Conservation (phyloP, 37 sponge, comb jelly and placozoan genomes). For the Hormiphora californensis region DNA sequence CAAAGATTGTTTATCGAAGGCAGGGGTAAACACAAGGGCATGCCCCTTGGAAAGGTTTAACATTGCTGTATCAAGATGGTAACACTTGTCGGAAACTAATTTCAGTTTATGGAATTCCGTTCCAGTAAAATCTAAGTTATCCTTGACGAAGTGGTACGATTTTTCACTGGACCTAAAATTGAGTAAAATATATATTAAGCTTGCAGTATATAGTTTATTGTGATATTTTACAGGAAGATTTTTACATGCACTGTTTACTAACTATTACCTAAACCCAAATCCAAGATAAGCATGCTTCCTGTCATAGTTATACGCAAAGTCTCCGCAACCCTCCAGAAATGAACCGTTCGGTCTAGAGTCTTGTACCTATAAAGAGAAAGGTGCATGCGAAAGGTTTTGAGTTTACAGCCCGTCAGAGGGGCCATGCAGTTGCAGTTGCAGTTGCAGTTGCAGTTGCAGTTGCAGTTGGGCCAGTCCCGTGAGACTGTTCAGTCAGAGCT, state of each 20-base stretch:
- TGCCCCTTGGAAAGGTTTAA: constrained; percentile 1
- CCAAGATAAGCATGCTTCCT: constrained; percentile 45
- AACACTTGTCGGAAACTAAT: background rate
- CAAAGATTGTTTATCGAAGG: background rate
- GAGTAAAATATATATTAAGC: too few relatives aligned
- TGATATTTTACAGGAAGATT: too few relatives aligned
- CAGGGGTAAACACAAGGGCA: background rate
- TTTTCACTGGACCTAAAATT: background rate
- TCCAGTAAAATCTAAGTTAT: background rate
- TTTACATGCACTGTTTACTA: too few relatives aligned
- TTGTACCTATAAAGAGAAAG: too few relatives aligned
- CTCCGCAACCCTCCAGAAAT: constrained; percentile 26
- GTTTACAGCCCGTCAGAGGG: too few relatives aligned
- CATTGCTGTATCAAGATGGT: constrained; percentile 32
- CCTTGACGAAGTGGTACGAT: background rate
- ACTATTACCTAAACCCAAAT: constrained; percentile 45
- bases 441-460: too few relatives aligned
- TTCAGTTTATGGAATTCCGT: constrained; percentile 2
- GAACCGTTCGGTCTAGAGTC: constrained; percentile 5
- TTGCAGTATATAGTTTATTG: too few relatives aligned
- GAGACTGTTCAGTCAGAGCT: too few relatives aligned
- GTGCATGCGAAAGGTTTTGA: too few relatives aligned
- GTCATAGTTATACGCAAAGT: constrained; percentile 42
- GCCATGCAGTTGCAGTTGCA: too few relatives aligned
- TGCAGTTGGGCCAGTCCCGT: too few relatives aligned